Conservation (phyloP, 2,797 vertebrate genomes). For the Leuciscus waleckii region DNA sequence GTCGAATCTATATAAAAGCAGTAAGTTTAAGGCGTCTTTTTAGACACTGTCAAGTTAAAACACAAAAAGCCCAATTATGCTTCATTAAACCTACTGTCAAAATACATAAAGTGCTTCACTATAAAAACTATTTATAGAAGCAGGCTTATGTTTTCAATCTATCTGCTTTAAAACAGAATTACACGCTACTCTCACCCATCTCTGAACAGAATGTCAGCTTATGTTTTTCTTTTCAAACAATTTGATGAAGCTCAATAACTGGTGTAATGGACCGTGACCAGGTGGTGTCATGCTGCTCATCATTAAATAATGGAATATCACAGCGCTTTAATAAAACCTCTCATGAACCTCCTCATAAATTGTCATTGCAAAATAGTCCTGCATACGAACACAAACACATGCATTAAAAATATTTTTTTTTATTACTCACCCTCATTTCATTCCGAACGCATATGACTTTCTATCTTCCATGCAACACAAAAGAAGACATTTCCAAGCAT, state of each 20-base stretch:
- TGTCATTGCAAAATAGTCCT: constrained; percentile 40
- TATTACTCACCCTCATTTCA: not conserved
- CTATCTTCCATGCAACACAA: not conserved
- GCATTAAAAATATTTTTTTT: not conserved
- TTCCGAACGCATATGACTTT: constrained; percentile 5
- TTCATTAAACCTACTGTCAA: constrained; percentile 40
- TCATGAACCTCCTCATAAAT: constrained; percentile 37
- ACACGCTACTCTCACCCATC: constrained; percentile 51
- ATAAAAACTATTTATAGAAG: constrained; percentile 29
- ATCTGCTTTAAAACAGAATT: constrained; percentile 55
- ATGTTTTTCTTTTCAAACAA: constrained; percentile 52
- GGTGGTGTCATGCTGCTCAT: constrained; percentile 32
- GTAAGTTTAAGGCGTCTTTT: not conserved
- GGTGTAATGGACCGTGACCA: constrained; percentile 54
- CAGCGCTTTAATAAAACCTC: constrained; percentile 33
- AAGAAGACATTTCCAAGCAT: not conserved
- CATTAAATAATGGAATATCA: constrained; percentile 52
- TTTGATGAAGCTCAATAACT: constrained; percentile 44
- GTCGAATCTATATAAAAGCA: not conserved
- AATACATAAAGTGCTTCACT: constrained; percentile 35
- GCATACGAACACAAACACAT: constrained; percentile 35
- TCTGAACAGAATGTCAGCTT: constrained; percentile 45
- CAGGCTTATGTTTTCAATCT: constrained; percentile 40
- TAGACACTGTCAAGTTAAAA: constrained; percentile 10
- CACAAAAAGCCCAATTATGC: constrained; percentile 16